Evolutionary conservation across 2,113 vertebrate genomes (phyloP).

Genomic region (Chamaetylas fuelleborni): DNA sequence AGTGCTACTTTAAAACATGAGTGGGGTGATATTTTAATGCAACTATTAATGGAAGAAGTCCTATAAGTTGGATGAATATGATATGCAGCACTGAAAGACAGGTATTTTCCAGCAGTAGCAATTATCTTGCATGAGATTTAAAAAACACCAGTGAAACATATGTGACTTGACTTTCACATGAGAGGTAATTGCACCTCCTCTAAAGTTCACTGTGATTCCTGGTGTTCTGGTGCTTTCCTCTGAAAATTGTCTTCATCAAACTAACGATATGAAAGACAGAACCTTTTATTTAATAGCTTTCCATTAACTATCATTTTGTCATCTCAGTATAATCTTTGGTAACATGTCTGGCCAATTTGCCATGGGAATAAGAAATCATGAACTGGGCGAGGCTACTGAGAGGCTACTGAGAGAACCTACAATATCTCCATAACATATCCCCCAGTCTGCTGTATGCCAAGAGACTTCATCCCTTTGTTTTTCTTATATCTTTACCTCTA

Average conservation of each 20-base stretch:
- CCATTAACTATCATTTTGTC: neutral
- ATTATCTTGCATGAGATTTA: neutral
- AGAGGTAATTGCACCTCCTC: neutral
- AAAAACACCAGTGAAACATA: neutral
- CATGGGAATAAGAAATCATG: neutral
- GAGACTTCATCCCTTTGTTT: neutral
- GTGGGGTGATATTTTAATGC: slow-evolving; percentile 30
- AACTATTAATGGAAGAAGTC: slow-evolving; percentile 3
- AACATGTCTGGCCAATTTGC: neutral
- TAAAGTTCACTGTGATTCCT: neutral
- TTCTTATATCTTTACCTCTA: neutral
- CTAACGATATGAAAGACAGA: neutral
- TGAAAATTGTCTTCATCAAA: neutral
- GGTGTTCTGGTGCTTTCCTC: neutral
- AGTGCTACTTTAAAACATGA: slow-evolving; percentile 32
- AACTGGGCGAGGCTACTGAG: neutral
- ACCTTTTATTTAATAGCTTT: neutral
- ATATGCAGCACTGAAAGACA: slow-evolving; percentile 10
- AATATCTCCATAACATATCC: neutral
- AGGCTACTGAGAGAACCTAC: neutral
- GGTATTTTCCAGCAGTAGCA: neutral
- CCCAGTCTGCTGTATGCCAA: neutral
- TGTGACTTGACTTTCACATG: neutral
- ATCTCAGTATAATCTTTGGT: neutral
- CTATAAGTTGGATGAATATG: neutral